Evolutionary conservation across 1,140 invertebrate genomes (phyloP), one percentile per base, ranked within the genome.

Genomic region (Agrypnia vestita): DNA sequence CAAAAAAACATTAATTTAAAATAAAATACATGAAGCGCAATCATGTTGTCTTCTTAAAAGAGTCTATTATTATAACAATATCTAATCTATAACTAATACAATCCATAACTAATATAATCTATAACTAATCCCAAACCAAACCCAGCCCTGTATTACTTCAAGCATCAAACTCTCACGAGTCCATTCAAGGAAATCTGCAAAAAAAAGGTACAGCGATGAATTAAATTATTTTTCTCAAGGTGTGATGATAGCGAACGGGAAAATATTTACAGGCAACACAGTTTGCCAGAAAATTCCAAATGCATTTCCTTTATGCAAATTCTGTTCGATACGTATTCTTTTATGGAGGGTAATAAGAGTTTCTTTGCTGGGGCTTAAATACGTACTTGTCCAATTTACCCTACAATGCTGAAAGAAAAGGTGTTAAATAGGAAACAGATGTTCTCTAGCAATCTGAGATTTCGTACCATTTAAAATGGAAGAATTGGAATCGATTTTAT

Each of bases 191-290:
- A 15, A 51, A 64, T 74, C 25, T 1, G 25, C 6, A 6, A 35
- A 35, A n/a, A 74, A 80, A 80, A 80, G 64, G 69, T n/a, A 67
- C 71, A 74, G 51, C 17, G 6, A 35, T 35, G 55, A 74, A 80
- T 80, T 74, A 80, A 80, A 80, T 80, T 80, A 80, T 80, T 25
- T n/a, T n/a, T n/a, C n/a, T 35, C 17, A 7, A 69, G 43, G 59
- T 46, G 19, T n/a, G 12, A 46, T 78, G 17, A 67, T 67, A 35
- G 19, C 21, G 6, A 35, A 35, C n/a, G 12, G 62, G 56, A 21
- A 61, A 61, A 47, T 17, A 71, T 49, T 71, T 71, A 71, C 46
- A 71, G 67, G 67, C n/a, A 49, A 49, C 3, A 8, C 49, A 1
- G 19, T 55, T 53, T 11, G n/a, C 12, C 44, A 6, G 71, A 73